Percentiles rank a stretch among this genome's conserved stretches.
phyloP scores from a whole-genome alignment of 2,888 invertebrate genomes.

The Euclidia mi region DNA sequence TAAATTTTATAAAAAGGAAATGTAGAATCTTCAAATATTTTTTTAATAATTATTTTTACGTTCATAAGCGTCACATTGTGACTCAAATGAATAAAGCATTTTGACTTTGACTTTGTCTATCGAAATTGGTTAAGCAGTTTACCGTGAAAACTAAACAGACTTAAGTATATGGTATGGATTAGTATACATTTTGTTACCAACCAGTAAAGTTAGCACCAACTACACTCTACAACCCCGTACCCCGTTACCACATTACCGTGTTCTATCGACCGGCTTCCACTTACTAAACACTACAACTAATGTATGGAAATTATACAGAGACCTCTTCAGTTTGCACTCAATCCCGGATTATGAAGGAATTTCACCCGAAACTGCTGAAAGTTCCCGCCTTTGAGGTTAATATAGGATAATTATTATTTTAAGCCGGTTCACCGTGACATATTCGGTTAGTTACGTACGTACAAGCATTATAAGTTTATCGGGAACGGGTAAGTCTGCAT shows the following conservation, averaged over 20 bases:
- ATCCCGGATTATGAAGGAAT: constrained; percentile 66
- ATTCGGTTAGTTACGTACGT: constrained; percentile 7
- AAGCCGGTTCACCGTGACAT: constrained; percentile 28
- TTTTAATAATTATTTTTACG: too few relatives aligned
- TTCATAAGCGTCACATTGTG: too few relatives aligned
- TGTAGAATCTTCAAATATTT: too few relatives aligned
- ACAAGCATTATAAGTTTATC: constrained; percentile 1
- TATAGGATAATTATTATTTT: constrained; percentile 57
- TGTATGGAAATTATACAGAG: constrained; percentile 71
- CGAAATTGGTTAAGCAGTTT: too few relatives aligned
- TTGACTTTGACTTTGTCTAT: too few relatives aligned
- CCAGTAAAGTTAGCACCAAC: background rate
- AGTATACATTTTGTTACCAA: too few relatives aligned
- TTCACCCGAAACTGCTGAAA: constrained; percentile 50
- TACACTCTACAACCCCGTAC: constrained; percentile 18
- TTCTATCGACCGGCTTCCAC: constrained; percentile 48
- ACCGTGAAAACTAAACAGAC: too few relatives aligned
- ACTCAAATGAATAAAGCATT: too few relatives aligned
- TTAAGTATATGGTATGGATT: too few relatives aligned
- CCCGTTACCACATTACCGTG: constrained; percentile 19
- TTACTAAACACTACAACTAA: constrained; percentile 65
- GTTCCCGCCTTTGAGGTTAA: constrained; percentile 52
- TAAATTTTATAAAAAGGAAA: too few relatives aligned
- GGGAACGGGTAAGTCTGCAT: background rate
- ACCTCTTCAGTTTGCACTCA: constrained; percentile 64